These are phyloP conservation scores for Xyliphius kryptos DNA, from an alignment of 2,113 vertebrate species.

Conservation along the genomic window DNA sequence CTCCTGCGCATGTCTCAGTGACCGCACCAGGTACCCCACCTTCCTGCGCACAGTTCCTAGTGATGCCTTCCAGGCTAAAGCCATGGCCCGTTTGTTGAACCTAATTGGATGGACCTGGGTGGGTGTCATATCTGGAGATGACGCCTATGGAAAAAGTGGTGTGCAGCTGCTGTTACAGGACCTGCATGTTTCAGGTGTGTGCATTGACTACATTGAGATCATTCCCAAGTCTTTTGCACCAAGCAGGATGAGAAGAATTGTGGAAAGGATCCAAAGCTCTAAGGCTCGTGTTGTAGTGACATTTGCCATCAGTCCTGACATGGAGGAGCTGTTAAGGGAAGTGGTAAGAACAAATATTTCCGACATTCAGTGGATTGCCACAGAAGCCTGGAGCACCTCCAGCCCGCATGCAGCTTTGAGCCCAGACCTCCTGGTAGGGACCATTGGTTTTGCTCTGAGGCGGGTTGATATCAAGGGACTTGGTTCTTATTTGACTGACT, in stretches of 20 bases:
- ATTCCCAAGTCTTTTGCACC: slow-evolving; percentile 43
- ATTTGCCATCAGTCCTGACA: slow-evolving; percentile 46
- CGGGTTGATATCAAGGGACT: slow-evolving; percentile 48
- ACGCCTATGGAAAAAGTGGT: slow-evolving; percentile 52
- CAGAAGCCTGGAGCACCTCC: slow-evolving; percentile 52
- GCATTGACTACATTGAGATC: slow-evolving; percentile 47
- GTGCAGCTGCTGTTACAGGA: slow-evolving; percentile 49
- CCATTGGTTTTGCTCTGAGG: slow-evolving; percentile 51
- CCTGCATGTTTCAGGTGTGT: slow-evolving; percentile 43
- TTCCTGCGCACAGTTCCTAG: slow-evolving; percentile 51
- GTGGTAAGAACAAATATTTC: slow-evolving; percentile 49
- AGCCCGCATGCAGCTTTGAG: slow-evolving; percentile 28
- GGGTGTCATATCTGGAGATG: slow-evolving; percentile 47
- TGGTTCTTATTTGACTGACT: slow-evolving; percentile 43
- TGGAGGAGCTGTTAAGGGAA: slow-evolving; percentile 44
- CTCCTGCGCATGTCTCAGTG: slow-evolving; percentile 38
- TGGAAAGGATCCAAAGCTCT: slow-evolving; percentile 47
- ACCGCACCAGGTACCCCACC: slow-evolving; percentile 36
- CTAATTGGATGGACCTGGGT: slow-evolving; percentile 53
- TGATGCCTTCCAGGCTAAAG: no score
- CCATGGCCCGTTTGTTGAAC: slow-evolving; percentile 45
- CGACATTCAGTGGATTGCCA: slow-evolving; percentile 54
- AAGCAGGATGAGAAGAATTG: slow-evolving; percentile 37
- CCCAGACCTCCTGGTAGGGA: slow-evolving; percentile 43
- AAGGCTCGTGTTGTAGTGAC: slow-evolving; percentile 49